phyloP scores from a whole-genome alignment of 2,888 invertebrate species.

The Cheilosia urbana region DNA sequence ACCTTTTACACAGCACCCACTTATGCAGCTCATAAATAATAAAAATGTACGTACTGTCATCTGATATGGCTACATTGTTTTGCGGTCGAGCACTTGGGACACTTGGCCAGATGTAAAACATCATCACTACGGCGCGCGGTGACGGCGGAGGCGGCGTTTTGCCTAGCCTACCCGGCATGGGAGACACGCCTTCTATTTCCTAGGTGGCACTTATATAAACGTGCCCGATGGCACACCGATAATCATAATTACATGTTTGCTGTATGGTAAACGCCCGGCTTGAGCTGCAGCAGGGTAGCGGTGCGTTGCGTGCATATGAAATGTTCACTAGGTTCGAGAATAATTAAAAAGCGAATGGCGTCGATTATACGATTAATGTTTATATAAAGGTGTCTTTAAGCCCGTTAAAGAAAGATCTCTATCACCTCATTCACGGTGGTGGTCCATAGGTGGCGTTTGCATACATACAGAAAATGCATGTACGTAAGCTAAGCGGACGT shows the following conservation, averaged over 20 bases:
- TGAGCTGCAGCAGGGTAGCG: constrained; percentile 6
- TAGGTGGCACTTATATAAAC: constrained; percentile 54
- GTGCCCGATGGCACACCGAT: constrained; percentile 66
- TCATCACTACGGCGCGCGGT: neutral
- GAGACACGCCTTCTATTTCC: constrained; percentile 54
- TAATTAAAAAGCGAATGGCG: constrained; percentile 20
- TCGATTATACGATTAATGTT: constrained; percentile 25
- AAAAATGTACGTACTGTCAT: neutral
- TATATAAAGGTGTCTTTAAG: constrained; percentile 11
- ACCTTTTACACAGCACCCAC: constrained; percentile 33
- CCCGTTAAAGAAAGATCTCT: constrained; percentile 32
- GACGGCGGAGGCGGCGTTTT: neutral
- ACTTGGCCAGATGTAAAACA: constrained; percentile 49
- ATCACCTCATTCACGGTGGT: constrained; percentile 16
- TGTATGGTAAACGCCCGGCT: constrained; percentile 25
- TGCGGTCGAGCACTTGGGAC: neutral
- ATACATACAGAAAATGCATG: neutral
- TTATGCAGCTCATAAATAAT: constrained; percentile 49
- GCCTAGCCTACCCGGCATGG: constrained; percentile 9
- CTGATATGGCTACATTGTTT: neutral
- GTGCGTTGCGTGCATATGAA: constrained; percentile 6
- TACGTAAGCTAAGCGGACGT: constrained; percentile 21
- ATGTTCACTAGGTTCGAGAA: constrained; percentile 27
- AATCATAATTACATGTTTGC: constrained; percentile 49
- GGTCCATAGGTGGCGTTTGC: constrained; percentile 41